These are phyloP conservation scores for Salvelinus alpinus DNA, from an alignment of 2,113 vertebrate species.

Conservation along the genomic window DNA sequence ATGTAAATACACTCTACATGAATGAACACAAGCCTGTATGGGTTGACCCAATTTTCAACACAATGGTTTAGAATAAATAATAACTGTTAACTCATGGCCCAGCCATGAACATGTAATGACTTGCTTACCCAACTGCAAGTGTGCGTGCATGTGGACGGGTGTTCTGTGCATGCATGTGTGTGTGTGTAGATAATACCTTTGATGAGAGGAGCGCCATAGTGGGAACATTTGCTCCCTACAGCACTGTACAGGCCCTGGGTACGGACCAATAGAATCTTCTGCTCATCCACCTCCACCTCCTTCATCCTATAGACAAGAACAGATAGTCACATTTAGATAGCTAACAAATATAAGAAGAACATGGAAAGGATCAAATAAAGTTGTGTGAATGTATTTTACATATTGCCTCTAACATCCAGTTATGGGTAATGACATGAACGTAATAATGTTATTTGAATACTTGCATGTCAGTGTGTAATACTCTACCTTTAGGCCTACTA, in stretches of 20 bases:
- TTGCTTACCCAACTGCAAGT: background rate
- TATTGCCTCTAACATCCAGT: too few relatives aligned
- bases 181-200: conserved; percentile 72
- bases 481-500: background rate
- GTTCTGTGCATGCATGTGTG: too few relatives aligned
- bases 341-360: background rate
- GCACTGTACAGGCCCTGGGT: conserved; percentile 74
- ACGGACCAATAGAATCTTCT: conserved; percentile 79
- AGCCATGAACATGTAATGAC: background rate
- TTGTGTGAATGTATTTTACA: too few relatives aligned
- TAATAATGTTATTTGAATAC: background rate
- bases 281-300: conserved; percentile 73
- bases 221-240: conserved; percentile 82
- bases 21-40: background rate
- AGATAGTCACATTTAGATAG: background rate
- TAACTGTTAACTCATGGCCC: background rate
- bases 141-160: too few relatives aligned
- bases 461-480: background rate
- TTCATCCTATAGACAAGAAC: conserved; percentile 72
- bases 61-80: background rate
- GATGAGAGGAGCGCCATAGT: conserved; percentile 78
- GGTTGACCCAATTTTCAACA: background rate
- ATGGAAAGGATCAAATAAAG: too few relatives aligned
- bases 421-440: background rate
- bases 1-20: too few relatives aligned